Percentiles rank a stretch among this genome's conserved stretches.
Evolutionary conservation across 2,797 vertebrate species (phyloP).

Genomic region (Brotula barbata): DNA sequence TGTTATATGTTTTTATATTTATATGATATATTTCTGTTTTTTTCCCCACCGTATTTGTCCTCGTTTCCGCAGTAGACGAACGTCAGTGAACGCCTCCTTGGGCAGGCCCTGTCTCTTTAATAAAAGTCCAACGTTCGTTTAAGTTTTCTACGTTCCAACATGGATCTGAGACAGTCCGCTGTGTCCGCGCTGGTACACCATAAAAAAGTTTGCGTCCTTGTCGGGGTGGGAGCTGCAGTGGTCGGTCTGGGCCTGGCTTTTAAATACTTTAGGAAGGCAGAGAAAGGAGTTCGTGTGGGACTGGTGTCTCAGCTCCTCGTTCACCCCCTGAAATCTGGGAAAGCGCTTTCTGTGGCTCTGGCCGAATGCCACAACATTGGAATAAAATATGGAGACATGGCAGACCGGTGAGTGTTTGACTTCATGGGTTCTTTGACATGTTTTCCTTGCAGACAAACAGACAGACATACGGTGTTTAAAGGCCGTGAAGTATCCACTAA

Average conservation of each 20-base stretch:
- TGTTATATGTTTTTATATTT: too few species aligned
- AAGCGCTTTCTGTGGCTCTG: slow-evolving; percentile 73
- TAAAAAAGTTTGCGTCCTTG: slow-evolving; percentile 35
- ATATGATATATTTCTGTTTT: too few species aligned
- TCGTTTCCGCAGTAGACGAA: too few species aligned
- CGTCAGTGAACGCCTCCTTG: slow-evolving; percentile 22
- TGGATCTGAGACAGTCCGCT: slow-evolving; percentile 49
- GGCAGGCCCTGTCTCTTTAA: slow-evolving; percentile 6
- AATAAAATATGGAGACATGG: slow-evolving; percentile 82
- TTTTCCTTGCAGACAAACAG: too few species aligned
- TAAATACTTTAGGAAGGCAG: slow-evolving; percentile 64
- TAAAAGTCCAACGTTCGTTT: slow-evolving; percentile 8
- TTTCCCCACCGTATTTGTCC: too few species aligned
- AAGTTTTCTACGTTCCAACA: slow-evolving; percentile 25
- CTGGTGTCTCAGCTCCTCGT: slow-evolving; percentile 84
- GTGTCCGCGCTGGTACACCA: slow-evolving; percentile 31
- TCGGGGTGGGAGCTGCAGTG: slow-evolving; percentile 59
- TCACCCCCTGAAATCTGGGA: slow-evolving; percentile 91
- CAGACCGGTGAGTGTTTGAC: slow-evolving; percentile 83
- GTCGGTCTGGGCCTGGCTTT: slow-evolving; percentile 69
- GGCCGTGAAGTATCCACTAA: too few species aligned
- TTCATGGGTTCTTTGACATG: too few species aligned
- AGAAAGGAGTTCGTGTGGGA: slow-evolving; percentile 77
- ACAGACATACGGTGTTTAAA: too few species aligned
- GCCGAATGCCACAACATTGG: slow-evolving; percentile 82